These are phyloP conservation scores for Stenotaenia linearis DNA, from an alignment of 2,888 invertebrate species.

Conservation along the genomic window DNA sequence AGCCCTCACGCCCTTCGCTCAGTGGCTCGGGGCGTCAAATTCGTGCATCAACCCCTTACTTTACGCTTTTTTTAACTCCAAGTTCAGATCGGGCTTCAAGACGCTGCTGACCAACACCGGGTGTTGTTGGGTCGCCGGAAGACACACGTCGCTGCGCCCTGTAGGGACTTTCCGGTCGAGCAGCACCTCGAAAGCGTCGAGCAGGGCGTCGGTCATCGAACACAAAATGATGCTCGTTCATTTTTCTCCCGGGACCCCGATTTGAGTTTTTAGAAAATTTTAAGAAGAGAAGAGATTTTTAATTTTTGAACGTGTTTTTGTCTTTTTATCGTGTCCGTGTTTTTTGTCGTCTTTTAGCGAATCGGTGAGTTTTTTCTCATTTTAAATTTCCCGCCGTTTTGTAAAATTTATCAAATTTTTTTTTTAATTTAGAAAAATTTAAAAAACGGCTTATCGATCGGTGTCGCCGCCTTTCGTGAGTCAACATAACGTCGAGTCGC, in stretches of 20 bases:
- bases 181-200: conserved; percentile 33
- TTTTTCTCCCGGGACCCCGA: neutral
- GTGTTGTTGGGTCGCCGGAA: conserved; percentile 43
- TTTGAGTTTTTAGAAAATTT: neutral
- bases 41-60: conserved; percentile 46
- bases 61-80: conserved; percentile 45
- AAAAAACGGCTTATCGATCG: too few species aligned
- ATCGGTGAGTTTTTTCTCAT: too few species aligned
- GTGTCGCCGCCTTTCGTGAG: neutral
- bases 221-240: neutral
- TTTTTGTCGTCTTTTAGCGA: too few species aligned
- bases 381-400: too few species aligned
- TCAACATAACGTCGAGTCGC: too few species aligned
- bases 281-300: too few species aligned
- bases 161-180: conserved; percentile 33
- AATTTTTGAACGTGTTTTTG: neutral
- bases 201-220: conserved; percentile 28
- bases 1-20: conserved; percentile 41
- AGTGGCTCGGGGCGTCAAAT: conserved; percentile 44
- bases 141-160: conserved; percentile 27
- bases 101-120: conserved; percentile 31
- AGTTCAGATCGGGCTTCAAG: conserved; percentile 44
- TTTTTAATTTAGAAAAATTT: too few species aligned
- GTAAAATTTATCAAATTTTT: too few species aligned
- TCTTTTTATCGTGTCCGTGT: neutral